Conservation (phyloP, 2,113 vertebrate species). For the Bungarus multicinctus region DNA sequence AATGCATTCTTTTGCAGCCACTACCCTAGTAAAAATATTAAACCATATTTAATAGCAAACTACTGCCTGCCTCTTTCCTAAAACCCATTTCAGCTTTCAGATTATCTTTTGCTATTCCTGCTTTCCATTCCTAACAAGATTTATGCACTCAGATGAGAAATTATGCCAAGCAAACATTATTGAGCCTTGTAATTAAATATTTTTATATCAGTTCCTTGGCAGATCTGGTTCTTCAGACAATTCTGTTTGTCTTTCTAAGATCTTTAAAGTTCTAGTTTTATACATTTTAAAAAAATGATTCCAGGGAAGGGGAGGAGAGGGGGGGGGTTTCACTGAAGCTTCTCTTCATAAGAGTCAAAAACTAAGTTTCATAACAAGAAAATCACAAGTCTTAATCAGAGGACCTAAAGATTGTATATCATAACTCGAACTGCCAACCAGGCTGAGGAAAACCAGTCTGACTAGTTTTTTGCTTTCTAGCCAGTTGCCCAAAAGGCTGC, state of each 20-base stretch:
- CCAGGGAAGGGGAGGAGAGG: not conserved
- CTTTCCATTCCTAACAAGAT: slow-evolving; percentile 14
- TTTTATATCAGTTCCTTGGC: not conserved
- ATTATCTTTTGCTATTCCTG: not conserved
- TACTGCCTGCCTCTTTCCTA: not conserved
- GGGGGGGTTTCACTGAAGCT: no score
- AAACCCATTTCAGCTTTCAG: slow-evolving; percentile 18
- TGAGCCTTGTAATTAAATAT: slow-evolving; percentile 22
- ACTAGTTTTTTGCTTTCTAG: not conserved
- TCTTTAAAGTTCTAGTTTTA: not conserved
- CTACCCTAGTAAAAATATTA: slow-evolving; percentile 26
- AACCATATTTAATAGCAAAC: not conserved
- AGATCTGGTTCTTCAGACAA: not conserved
- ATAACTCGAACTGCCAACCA: not conserved
- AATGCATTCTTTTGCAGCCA: not conserved
- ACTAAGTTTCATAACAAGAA: not conserved
- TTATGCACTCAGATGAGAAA: slow-evolving; percentile 3
- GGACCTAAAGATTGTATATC: slow-evolving; percentile 25
- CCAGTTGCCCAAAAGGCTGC: not conserved
- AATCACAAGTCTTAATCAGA: slow-evolving; percentile 10
- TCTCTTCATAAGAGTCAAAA: not conserved
- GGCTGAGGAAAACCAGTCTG: not conserved
- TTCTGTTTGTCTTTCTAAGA: not conserved
- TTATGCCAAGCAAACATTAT: not conserved
- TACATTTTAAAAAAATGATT: not conserved